These are phyloP conservation scores for Sebastes paucispinis DNA, from an alignment of 2,797 vertebrate genomes.

Conservation along the genomic window DNA sequence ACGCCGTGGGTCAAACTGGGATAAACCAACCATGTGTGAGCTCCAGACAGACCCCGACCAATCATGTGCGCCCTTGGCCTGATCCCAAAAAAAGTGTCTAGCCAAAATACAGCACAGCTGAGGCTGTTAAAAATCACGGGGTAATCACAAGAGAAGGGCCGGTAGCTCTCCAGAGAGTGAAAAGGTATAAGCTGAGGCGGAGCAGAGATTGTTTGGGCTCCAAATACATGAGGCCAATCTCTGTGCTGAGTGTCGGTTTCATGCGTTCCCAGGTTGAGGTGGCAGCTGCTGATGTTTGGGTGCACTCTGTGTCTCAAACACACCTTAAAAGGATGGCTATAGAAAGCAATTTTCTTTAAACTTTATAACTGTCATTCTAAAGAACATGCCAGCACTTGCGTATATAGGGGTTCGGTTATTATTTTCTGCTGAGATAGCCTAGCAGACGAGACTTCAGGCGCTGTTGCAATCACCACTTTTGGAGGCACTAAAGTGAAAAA, in stretches of 20 bases:
- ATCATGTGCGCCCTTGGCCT: slow-evolving; percentile 65
- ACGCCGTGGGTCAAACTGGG: slow-evolving; percentile 42
- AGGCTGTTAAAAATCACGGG: slow-evolving; percentile 74
- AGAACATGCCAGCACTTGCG: slow-evolving; percentile 27
- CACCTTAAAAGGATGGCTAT: background rate
- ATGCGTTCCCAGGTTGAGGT: slow-evolving; percentile 40
- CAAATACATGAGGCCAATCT: slow-evolving; percentile 22
- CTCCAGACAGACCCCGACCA: slow-evolving; percentile 58
- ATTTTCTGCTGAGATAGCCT: background rate
- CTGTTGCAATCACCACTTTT: background rate
- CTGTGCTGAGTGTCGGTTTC: slow-evolving; percentile 35
- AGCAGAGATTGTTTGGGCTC: slow-evolving; percentile 41
- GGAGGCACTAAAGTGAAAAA: background rate
- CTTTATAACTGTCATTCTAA: slow-evolving; percentile 23
- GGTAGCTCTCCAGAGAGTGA: slow-evolving; percentile 42
- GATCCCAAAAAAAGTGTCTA: slow-evolving; percentile 66
- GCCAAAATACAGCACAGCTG: slow-evolving; percentile 73
- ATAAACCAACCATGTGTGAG: slow-evolving; percentile 52
- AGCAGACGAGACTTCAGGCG: background rate
- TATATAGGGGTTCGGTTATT: background rate
- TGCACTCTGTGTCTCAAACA: slow-evolving; percentile 29
- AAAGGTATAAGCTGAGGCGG: slow-evolving; percentile 50
- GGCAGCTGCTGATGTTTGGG: slow-evolving; percentile 37
- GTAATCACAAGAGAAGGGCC: slow-evolving; percentile 69
- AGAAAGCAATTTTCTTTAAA: slow-evolving; percentile 31